Base-by-base conservation (phyloP, 1,140 invertebrate species). In the Doryteuthis pealeii region DNA sequence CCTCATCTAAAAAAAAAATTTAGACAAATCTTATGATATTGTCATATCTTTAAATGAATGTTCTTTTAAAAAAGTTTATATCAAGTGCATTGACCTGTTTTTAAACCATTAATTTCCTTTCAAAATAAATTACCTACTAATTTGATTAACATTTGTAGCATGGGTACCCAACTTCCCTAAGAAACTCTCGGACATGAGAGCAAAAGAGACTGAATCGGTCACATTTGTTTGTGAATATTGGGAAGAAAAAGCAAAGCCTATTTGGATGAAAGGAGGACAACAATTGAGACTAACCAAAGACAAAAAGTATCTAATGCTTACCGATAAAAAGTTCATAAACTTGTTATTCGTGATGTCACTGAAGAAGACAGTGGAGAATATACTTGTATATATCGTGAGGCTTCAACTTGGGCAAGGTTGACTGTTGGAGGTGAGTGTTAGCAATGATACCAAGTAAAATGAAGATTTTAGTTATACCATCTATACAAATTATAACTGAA, bases 351-450 rank as follows among this genome's bases (percentile, higher is more conserved):
- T 0, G 92, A 96, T 77, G 94, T 97, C 0, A 91, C 90, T 71
- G 90, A 91, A 32, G 83, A 89, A 18, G 97, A 99, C 88, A 93
- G 93, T 45, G 98, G 97, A 14, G 90, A 90, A 30, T 99, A 99
- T 88, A 92, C 92, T 69, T 97, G 95, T 84, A 91, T 79, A 22
- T 83, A 80, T 74, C 82, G 80, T 31, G 84, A 86, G 74, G 80
- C 79, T 5, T 81, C 79, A 49, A 85, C 86, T 2, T 75, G 79
- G 30, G 81, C 80, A 33, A 80, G 74, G 10, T 74, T 87, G 32
- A 79, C 73, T 32, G 82, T 88, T 28, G 78, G 83, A 82, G 87
- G 87, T 87, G 40, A 62, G 54, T 40, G 35, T 3, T 40, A 3
- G 35, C 35, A 40, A 40, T 40, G n/a, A n/a, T n/a, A n/a, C n/a